Conservation (phyloP, 2,113 vertebrate species). For the Columba janthina region DNA sequence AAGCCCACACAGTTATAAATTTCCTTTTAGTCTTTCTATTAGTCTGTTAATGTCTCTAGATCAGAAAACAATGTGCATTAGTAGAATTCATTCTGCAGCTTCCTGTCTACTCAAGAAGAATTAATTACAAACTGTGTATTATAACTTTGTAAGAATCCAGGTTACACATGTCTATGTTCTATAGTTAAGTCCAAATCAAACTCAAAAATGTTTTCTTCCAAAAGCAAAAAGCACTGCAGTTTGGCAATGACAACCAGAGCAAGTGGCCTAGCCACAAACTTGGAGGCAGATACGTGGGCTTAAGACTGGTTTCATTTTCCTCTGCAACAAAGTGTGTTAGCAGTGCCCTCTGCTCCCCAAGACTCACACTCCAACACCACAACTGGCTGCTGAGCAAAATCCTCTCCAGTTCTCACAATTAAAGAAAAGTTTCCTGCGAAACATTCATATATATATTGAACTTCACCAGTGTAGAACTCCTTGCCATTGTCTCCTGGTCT, state of each 20-base stretch:
- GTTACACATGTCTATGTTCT: too few species aligned
- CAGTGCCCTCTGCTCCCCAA: neutral
- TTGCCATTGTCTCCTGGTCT: neutral
- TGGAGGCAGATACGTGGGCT: neutral
- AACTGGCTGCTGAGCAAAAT: neutral
- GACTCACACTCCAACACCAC: neutral
- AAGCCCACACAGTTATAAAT: neutral
- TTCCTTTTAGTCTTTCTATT: neutral
- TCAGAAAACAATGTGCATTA: neutral
- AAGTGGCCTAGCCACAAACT: neutral
- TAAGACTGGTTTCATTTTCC: neutral
- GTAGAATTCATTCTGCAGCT: neutral
- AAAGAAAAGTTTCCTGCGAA: neutral
- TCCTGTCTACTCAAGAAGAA: neutral
- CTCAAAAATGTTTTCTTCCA: too few species aligned
- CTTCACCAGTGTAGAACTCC: neutral
- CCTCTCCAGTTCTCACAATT: neutral
- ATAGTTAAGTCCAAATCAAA: too few species aligned
- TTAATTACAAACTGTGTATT: too few species aligned
- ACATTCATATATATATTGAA: rapidly evolving
- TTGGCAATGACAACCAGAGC: neutral
- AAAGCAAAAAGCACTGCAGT: too few species aligned
- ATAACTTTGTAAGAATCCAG: too few species aligned
- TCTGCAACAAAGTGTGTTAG: neutral
- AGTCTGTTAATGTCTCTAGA: neutral